phyloP scores from a whole-genome alignment of 1,140 invertebrate species.

The Euglossa dilemma region DNA sequence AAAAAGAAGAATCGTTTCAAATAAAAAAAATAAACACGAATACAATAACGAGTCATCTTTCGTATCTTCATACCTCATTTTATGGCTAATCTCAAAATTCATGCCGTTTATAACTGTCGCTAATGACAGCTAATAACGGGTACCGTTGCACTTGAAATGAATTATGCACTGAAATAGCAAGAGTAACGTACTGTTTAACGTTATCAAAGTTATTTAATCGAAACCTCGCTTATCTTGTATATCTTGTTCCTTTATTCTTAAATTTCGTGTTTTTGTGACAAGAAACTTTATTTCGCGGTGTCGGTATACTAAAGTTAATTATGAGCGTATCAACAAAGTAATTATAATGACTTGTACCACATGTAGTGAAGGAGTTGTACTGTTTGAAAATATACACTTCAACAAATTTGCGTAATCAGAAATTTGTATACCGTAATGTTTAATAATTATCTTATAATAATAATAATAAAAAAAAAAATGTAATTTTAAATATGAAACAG shows the following conservation, averaged over 20 bases:
- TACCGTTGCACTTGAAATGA: not conserved
- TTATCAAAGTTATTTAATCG: not conserved
- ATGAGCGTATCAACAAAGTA: not conserved
- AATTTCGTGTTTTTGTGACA: too few relatives aligned
- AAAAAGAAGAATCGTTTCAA: not conserved
- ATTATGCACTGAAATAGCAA: not conserved
- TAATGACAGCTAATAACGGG: not conserved
- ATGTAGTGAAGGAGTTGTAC: not conserved
- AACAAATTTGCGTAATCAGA: not conserved
- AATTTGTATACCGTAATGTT: not conserved
- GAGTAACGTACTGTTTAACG: not conserved
- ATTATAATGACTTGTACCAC: not conserved
- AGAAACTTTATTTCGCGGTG: too few relatives aligned
- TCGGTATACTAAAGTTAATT: too few relatives aligned
- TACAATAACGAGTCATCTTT: not conserved
- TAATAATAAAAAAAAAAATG: not conserved
- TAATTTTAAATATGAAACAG: not conserved
- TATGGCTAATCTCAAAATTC: not conserved
- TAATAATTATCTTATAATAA: not conserved
- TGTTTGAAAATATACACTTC: not conserved
- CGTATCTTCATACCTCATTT: not conserved
- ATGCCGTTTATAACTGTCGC: not conserved
- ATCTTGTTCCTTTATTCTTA: not conserved
- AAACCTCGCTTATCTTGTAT: not conserved
- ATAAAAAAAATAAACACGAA: not conserved